Evolutionary conservation across 2,113 vertebrate genomes (phyloP), one percentile per base, ranked within the genome.

Genomic region (Eretmochelys imbricata): DNA sequence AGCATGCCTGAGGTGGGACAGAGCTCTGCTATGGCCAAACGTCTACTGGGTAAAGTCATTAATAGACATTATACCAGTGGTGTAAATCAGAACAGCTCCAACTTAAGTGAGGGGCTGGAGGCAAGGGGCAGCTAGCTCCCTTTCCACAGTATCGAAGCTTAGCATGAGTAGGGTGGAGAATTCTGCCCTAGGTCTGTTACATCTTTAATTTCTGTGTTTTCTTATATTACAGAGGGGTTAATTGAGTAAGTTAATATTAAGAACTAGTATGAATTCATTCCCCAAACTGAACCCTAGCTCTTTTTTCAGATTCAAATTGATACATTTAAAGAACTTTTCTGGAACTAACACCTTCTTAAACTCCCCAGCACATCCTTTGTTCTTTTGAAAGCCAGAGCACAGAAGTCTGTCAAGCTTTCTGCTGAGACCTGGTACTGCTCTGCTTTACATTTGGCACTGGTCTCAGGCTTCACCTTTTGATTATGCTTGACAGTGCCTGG

Each of bases 121-220:
- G 9, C 19, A 93, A 57, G 12, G 87, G 2, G 5, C n/a, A 80
- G 3, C 19, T 38, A 82, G 13, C 2, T 8, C 12, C 42, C 13
- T 86, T 82, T 11, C 7, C 17, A 9, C 0, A 59, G 49, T 92
- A 82, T 4, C 46, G 9, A 5, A 82, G 9, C 0, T 51, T 11
- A 51, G 29, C 62, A 51, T 59, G 93, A 69, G 81, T 80, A 76
- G 80, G 90, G 84, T 46, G 5, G 31, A 57, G 5, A 38, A 1
- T 69, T 12, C 7, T 12, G 12, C 24, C 24, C 12, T 12, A 78
- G 1, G 2, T 51, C 27, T 11, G 5, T 78, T 46, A 6, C 53
- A 19, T n/a, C 10, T 4, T 6, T 81, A n/a, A 4, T 82, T 88
- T 94, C 92, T 76, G 8, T 62, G 6, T 14, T 84, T 65, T 48